A percentile compares a stretch with the other conserved stretches of the same genome.
Conservation (phyloP, 2,797 vertebrate species). For the Gephyroberyx darwinii region DNA sequence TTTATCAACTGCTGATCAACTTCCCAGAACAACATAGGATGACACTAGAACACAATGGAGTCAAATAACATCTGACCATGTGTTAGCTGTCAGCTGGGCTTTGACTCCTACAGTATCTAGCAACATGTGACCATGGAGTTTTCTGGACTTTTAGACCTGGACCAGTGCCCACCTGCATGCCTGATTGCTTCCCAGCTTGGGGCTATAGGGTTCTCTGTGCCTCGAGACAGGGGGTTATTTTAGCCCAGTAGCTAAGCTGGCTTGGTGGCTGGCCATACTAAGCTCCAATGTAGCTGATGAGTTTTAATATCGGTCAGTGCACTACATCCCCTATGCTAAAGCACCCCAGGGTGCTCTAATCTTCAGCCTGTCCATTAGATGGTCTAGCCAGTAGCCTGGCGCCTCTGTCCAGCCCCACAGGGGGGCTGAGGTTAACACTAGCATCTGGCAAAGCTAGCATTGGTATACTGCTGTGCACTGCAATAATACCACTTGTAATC, state of each 20-base stretch:
- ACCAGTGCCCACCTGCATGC: conserved; percentile 17
- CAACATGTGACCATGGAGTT: conserved; percentile 4
- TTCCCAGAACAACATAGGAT: not conserved
- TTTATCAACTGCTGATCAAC: not conserved
- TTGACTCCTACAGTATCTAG: conserved; percentile 6
- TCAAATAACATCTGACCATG: not conserved
- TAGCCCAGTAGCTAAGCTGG: conserved; percentile 78
- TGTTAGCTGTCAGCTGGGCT: not conserved
- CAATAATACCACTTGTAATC: conserved; percentile 46
- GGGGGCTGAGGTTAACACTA: conserved; percentile 54
- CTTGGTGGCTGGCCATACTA: conserved; percentile 76
- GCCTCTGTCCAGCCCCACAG: conserved; percentile 52
- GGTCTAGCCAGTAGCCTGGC: conserved; percentile 53
- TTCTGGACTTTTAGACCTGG: conserved; percentile 21
- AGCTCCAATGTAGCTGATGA: conserved; percentile 81
- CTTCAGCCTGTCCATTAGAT: conserved; percentile 76
- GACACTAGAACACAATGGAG: not conserved
- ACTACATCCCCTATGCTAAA: conserved; percentile 69
- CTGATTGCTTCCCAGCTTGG: conserved; percentile 33
- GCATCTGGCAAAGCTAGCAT: conserved; percentile 49
- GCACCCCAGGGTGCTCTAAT: conserved; percentile 76
- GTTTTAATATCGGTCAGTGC: conserved; percentile 81
- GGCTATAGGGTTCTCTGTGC: conserved; percentile 52
- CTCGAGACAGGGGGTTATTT: conserved; percentile 74
- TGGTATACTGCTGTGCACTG: conserved; percentile 19